Percentiles rank a stretch among this genome's conserved stretches.
Conservation (phyloP, 2,888 invertebrate genomes). For the Pyrocoelia pectoralis region DNA sequence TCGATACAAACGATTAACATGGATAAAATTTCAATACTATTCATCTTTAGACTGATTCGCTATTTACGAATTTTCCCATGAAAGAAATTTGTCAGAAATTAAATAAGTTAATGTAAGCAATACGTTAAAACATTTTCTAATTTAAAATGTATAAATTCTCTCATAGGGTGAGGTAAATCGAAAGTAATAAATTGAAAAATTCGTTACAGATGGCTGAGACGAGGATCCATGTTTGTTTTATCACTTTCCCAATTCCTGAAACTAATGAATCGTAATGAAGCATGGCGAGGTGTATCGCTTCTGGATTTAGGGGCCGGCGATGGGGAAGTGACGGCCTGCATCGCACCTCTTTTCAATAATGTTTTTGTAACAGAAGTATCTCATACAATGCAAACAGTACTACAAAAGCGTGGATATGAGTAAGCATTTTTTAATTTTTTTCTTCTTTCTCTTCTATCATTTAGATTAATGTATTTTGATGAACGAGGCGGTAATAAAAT, state of each 20-base stretch:
- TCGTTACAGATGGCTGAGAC: slow-evolving; percentile 75
- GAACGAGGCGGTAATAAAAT: slow-evolving; percentile 46
- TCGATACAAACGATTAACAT: too few relatives aligned
- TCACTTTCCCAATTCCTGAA: slow-evolving; percentile 81
- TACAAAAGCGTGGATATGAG: slow-evolving; percentile 80
- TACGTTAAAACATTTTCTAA: background rate
- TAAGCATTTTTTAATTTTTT: too few relatives aligned
- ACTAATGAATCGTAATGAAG: slow-evolving; percentile 63
- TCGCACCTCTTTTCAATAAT: slow-evolving; percentile 75
- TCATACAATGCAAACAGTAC: slow-evolving; percentile 82
- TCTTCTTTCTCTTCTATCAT: slow-evolving; percentile 15
- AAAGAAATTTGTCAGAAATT: too few relatives aligned
- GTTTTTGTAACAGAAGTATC: slow-evolving; percentile 94
- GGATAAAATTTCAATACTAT: too few relatives aligned
- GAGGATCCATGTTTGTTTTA: slow-evolving; percentile 97
- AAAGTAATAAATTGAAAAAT: slow-evolving; percentile 25
- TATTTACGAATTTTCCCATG: too few relatives aligned
- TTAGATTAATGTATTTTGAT: background rate
- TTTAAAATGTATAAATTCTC: background rate
- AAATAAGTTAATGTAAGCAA: background rate
- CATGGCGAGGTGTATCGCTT: slow-evolving; percentile 62
- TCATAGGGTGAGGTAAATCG: background rate
- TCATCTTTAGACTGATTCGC: too few relatives aligned
- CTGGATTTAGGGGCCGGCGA: slow-evolving; percentile 96
- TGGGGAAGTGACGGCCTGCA: slow-evolving; percentile 87